These are phyloP conservation scores for Coptodon rendalli DNA, from an alignment of 2,113 vertebrate species.

Conservation along the genomic window DNA sequence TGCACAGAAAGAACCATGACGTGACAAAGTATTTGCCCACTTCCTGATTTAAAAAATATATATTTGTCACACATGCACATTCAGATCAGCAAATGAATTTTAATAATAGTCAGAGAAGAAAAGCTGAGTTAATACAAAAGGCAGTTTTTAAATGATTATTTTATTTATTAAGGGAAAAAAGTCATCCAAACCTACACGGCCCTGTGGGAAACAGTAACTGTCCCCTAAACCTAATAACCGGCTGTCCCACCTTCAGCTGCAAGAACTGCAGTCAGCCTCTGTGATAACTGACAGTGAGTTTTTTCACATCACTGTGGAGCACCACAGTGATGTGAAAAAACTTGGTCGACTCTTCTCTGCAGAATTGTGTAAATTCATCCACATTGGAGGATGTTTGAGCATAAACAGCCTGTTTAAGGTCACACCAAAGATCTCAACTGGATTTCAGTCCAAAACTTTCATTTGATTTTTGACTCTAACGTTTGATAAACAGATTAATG, in stretches of 20 bases:
- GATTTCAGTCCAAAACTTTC: not conserved
- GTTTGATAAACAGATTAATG: not conserved
- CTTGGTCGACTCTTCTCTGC: not conserved
- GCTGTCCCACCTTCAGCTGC: not conserved
- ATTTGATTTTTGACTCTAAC: fast-evolving
- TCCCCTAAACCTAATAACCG: not conserved
- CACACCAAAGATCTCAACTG: not conserved
- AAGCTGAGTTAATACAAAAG: not conserved
- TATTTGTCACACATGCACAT: not conserved
- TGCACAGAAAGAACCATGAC: not conserved
- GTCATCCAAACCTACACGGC: fast-evolving
- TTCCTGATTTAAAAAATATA: not conserved
- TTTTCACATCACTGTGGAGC: not conserved
- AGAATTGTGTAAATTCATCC: not conserved
- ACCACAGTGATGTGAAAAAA: not conserved
- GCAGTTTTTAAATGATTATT: not conserved
- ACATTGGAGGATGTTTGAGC: fast-evolving
- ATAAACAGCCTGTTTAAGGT: not conserved
- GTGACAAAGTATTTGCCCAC: fast-evolving
- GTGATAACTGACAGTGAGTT: not conserved
- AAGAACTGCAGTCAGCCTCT: not conserved
- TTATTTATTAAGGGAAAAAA: not conserved
- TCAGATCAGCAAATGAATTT: not conserved
- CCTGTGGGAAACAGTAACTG: too few relatives aligned
- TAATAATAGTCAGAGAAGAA: not conserved